Base-by-base conservation (phyloP, 1,140 invertebrate genomes). In the Centruroides sculpturatus region DNA sequence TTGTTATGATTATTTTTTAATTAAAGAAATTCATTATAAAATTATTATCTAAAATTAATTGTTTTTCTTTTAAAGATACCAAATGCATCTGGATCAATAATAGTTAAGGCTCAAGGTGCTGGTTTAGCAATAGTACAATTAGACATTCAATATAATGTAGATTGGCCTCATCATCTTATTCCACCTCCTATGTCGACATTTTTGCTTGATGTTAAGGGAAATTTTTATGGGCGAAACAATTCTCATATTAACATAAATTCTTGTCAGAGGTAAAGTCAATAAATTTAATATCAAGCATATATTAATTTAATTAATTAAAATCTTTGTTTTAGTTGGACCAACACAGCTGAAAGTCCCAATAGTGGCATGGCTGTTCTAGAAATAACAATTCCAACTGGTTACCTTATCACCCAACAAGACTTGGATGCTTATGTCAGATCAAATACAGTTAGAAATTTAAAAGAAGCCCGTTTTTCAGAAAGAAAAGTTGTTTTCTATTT, bases 81-180 rank as follows among this genome's bases (percentile, higher is more conserved):
- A 1, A 82, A 89, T 72, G 89, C 91, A 56, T 96, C 87, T 85
- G 92, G 92, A 65, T 91, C 87, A 10, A 86, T 95, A 1, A 88
- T 89, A 72, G 85, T 95, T 1, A 82, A 88, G 69, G 91, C 87
- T 0, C 85, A 85, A 71, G 93, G 93, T 61, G 85, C 88, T 13
- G 93, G 93, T 34, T 88, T 87, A 72, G 92, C 92, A 3, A 85
- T 94, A 66, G 76, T 93, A 50, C 90, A 97, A 77, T 85, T 96
- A 82, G 85, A 86, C 54, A 89, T 93, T n/a, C 87, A 92, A 69
- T 94, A 95, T 72, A 93, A 95, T 76, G 90, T 97, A 36, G 92
- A 96, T 72, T 84, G 85, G 65, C 72, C 78, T n/a, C 81, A 81
- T 69, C 90, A 91, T 75, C 85, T 93, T 72, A 93, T 88, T 3